These are phyloP conservation scores for Bolinopsis microptera DNA, from an alignment of 37 sponge, comb jelly and placozoan genomes.

Conservation along the genomic window DNA sequence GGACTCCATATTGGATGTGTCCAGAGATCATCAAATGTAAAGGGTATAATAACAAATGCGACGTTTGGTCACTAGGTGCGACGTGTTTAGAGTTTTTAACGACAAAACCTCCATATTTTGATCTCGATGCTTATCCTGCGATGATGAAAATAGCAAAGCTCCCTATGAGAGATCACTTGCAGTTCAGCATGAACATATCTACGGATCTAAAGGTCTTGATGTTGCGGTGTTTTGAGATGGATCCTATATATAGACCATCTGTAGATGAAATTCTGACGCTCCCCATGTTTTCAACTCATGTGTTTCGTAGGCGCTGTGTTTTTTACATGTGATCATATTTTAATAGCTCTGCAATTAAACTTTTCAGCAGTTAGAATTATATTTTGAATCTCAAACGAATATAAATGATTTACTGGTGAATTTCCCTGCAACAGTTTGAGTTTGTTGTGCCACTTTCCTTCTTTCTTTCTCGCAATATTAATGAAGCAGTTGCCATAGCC, in stretches of 20 bases:
- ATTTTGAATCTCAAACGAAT: no score
- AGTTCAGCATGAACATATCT: background rate
- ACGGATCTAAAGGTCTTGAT: background rate
- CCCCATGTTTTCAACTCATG: background rate
- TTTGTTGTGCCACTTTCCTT: no score
- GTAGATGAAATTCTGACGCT: background rate
- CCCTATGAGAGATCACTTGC: background rate
- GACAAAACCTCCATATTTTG: background rate
- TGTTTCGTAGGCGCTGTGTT: background rate
- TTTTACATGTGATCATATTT: no score
- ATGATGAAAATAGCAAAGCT: background rate
- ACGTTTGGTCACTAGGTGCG: background rate
- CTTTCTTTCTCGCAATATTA: no score
- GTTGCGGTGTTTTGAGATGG: background rate
- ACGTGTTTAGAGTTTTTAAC: conserved; percentile 12
- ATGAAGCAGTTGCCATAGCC: no score
- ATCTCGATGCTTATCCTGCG: background rate
- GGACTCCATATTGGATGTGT: conserved; percentile 28
- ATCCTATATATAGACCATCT: background rate
- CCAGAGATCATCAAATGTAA: conserved; percentile 10
- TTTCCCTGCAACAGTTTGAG: no score
- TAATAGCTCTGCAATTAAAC: no score
- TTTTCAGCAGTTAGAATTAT: no score
- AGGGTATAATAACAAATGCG: background rate
- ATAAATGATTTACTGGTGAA: no score